Base-by-base conservation (phyloP, 2,113 vertebrate genomes). In the Pseudorhombus dupliciocellatus region DNA sequence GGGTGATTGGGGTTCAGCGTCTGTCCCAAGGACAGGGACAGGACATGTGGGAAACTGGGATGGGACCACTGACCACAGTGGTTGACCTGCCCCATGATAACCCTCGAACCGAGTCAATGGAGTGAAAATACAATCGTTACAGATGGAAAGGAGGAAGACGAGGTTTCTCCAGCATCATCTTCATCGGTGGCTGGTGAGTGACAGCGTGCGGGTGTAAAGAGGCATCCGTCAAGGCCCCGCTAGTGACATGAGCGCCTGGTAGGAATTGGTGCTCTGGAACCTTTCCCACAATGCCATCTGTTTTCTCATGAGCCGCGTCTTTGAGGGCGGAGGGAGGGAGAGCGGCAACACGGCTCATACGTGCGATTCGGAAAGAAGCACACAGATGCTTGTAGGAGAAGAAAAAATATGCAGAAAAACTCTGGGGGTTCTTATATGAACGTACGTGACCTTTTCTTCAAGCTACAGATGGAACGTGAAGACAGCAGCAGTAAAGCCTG, bases 261-360 rank as follows among this genome's bases (percentile, higher is more conserved):
- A 54, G 50, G 59, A 75, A 63, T 57, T 56, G 50, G 16, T 64
- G 6, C 66, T 66, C 56, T 87, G 83, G 77, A 89, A 64, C 28
- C 24, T 20, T 21, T 89, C 75, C 84, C 73, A 61, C 30, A 61
- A 51, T 48, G 71, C 91, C 92, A 91, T 92, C 90, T 93, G 92
- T 82, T 92, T 68, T 80, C 42, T 75, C 66, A 58, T 31, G 72
- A 71, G 73, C 77, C 75, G 26, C 31, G 26, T 80, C 79, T 69
- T 12, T 1, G 26, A 62, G 72, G 48, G 24, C 61, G 55, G 72
- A 71, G 0, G 3, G 62, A 77, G 56, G 11, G 24, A 51, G 52
- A 60, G 37, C 28, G 6, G 21, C 61, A 68, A 56, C 2, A 3
- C 34, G 51, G 52, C 6, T 58, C 61, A 24, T 24, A 51, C 16